Evolutionary conservation across 1,140 invertebrate genomes (phyloP).

Genomic region (Drosophila sechellia): DNA sequence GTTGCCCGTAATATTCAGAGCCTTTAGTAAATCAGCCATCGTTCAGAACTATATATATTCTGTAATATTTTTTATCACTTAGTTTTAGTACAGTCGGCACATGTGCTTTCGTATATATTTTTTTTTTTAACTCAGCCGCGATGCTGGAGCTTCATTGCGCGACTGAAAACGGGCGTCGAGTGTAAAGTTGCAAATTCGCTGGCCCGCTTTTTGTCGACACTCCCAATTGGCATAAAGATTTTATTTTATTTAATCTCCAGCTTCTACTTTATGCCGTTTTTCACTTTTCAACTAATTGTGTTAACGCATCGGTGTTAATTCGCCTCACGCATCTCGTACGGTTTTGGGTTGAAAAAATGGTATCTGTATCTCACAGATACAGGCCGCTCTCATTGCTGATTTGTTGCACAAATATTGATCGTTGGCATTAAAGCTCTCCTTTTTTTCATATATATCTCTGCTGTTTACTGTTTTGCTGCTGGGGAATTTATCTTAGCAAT

Average conservation of each 20-base stretch:
- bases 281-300: constrained; percentile 80
- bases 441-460: constrained; percentile 16
- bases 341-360: constrained; percentile 15
- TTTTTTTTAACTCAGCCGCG: constrained; percentile 59
- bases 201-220: constrained; percentile 67
- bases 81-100: constrained; percentile 23
- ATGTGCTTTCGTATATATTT: constrained; percentile 21
- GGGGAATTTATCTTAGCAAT: constrained; percentile 69
- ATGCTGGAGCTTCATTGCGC: constrained; percentile 76
- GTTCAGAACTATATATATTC: constrained; percentile 3
- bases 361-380: constrained; percentile 50
- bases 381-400: constrained; percentile 59
- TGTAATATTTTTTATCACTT: constrained; percentile 18
- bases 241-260: constrained; percentile 49
- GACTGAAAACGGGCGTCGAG: constrained; percentile 64
- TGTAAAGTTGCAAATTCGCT: constrained; percentile 74
- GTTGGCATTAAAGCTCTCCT: constrained; percentile 53
- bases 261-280: constrained; percentile 59
- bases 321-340: constrained; percentile 61
- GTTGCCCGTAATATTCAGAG: constrained; percentile 69
- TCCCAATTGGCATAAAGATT: constrained; percentile 51
- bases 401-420: constrained; percentile 75
- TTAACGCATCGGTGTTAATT: constrained; percentile 79
- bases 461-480: constrained; percentile 37
- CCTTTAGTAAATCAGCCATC: constrained; percentile 68